Base-by-base conservation (phyloP, 2,888 invertebrate species). In the Hyposoter didymator region DNA sequence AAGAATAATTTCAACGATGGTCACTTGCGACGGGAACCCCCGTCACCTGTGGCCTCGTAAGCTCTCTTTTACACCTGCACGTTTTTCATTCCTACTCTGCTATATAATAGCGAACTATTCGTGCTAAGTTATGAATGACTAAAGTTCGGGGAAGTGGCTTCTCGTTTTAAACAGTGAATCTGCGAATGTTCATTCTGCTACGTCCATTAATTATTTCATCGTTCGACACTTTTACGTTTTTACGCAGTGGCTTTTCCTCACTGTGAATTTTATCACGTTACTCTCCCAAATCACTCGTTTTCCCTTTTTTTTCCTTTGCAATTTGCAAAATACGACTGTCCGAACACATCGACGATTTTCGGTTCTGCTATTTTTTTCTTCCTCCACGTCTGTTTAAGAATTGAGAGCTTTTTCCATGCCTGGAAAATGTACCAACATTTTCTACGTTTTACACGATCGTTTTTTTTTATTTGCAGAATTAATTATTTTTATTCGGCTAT, bases 111-210 rank as follows among this genome's bases (percentile, higher is more conserved):
- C 74, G 55, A 5, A 52, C 67, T 75, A 69, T 73, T 74, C 64
- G 74, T 62, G 43, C 55, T 86, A 73, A 86, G 45, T 84, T 81
- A 86, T 86, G 78, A 81, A 86, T 74, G 81, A 81, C 69, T 62
- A 49, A 78, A 78, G 80, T 78, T 73, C 62, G 67, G 55, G 49
- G 28, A 62, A 75, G 70, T 52, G 70, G 19, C 62, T 43, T 64
- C 78, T 74, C 83, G 80, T 66, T 28, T 49, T 59, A 59, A 49
- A 69, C 69, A 47, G 49, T 55, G 19, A 47, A 74, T 74, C 74
- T 35, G 74, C 22, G 69, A 32, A 69, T 75, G 74, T 81, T 75
- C 78, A 35, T 52, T 70, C 76, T 72, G 70, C 69, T 47, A 35
- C 43, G 72, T 17, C 28, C 74, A 74, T 86, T 69, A 84, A 86